Evolutionary conservation across 2,113 vertebrate species (phyloP).

Genomic region (Strix uralensis): DNA sequence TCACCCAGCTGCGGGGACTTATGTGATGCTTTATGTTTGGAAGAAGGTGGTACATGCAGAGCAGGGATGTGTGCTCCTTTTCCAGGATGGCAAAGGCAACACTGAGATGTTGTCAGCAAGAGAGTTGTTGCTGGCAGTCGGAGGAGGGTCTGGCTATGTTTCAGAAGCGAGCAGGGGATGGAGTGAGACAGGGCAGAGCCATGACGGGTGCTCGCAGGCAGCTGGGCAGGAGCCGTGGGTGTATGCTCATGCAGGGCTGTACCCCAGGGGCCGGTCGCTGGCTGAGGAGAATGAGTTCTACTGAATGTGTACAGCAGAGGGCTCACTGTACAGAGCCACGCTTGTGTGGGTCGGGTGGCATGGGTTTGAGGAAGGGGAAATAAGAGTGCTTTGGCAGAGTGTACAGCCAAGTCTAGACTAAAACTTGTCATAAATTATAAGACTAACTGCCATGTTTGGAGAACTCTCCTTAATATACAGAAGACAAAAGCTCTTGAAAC

Average conservation of each 20-base stretch:
- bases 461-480: not conserved
- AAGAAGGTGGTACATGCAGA: not conserved
- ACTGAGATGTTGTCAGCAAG: not conserved
- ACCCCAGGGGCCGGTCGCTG: fast-evolving
- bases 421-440: not conserved
- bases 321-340: not conserved
- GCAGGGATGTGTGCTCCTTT: not conserved
- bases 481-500: not conserved
- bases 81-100: not conserved
- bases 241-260: fast-evolving
- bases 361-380: not conserved
- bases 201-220: fast-evolving
- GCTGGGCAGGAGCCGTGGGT: not conserved
- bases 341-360: not conserved
- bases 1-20: fast-evolving
- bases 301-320: not conserved
- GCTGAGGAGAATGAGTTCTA: not conserved
- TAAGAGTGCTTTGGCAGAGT: not conserved
- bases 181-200: not conserved
- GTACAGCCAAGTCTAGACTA: not conserved
- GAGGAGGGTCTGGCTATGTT: not conserved
- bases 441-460: not conserved
- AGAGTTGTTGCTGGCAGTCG: not conserved
- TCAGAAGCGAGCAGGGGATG: not conserved
- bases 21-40: not conserved